A percentile compares a stretch with the other conserved stretches of the same genome.
Evolutionary conservation across 2,113 vertebrate genomes (phyloP).

Genomic region (Malaclemys terrapin): DNA sequence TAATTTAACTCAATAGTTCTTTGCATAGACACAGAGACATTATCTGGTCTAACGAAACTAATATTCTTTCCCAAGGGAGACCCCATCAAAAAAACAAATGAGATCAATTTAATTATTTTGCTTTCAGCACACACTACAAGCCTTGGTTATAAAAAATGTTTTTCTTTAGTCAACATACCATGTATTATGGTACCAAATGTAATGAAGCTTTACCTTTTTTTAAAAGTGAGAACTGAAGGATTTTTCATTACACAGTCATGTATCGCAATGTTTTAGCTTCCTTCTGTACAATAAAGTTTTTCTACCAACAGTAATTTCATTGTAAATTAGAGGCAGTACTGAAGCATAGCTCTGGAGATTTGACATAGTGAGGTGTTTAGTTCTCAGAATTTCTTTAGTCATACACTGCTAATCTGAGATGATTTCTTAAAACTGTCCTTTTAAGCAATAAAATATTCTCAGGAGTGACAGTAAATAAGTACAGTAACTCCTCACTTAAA

Average conservation of each 20-base stretch:
- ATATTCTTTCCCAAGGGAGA: slow-evolving; percentile 36
- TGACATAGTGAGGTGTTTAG: slow-evolving; percentile 48
- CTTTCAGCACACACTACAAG: slow-evolving; percentile 19
- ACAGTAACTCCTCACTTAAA: too few species aligned
- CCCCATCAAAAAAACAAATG: slow-evolving; percentile 36
- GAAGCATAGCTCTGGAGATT: slow-evolving; percentile 39
- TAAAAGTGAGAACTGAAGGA: background rate
- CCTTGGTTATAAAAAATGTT: slow-evolving; percentile 34
- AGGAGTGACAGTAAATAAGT: background rate
- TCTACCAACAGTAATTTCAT: slow-evolving; percentile 38
- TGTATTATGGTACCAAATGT: slow-evolving; percentile 19
- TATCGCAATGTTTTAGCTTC: background rate
- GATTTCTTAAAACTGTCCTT: slow-evolving; percentile 19
- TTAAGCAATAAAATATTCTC: slow-evolving; percentile 33
- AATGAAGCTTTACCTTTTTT: slow-evolving; percentile 35
- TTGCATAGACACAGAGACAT: slow-evolving; percentile 12
- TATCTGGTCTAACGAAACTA: slow-evolving; percentile 19
- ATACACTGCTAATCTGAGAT: slow-evolving; percentile 49
- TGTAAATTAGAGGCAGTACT: slow-evolving; percentile 35
- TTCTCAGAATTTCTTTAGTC: slow-evolving; percentile 50
- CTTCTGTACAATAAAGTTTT: background rate
- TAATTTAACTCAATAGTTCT: slow-evolving; percentile 48
- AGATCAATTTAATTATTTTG: slow-evolving; percentile 48
- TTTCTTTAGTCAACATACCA: slow-evolving; percentile 47
- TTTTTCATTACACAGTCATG: slow-evolving; percentile 24